Evolutionary conservation across 1,140 invertebrate genomes (phyloP), one percentile per base, ranked within the genome.

Genomic region (Varroa destructor): DNA sequence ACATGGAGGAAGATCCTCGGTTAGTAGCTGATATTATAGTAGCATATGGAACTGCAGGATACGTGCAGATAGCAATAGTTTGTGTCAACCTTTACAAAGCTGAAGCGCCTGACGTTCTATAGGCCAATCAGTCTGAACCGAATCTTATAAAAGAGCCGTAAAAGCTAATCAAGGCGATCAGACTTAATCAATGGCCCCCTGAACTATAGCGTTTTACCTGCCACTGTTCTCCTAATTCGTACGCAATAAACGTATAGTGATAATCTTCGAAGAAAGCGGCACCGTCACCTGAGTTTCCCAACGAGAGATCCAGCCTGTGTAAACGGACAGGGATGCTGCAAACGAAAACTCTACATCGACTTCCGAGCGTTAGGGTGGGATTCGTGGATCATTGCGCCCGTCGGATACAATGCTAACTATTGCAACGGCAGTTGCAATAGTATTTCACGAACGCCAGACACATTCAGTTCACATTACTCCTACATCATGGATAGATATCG

Each of bases 331-430:
- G 61, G 61, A 77, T 95, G 92, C 79, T 94, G 91, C 81, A 91
- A 92, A 76, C 87, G 93, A 79, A 85, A 87, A 40, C 90, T 93
- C 80, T 91, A 89, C 81, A 89, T 95, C 57, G 90, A 86, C 78
- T 95, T 95, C 81, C 87, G 87, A 74, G 86, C 89, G 72, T 84
- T 95, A 14, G 90, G 90, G 72, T 95, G 91, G 91, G 90, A 93
- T 78, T 90, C 93, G 81, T 93, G 90, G 89, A 91, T 96, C 77
- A 92, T 94, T 74, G 90, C 89, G 55, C 91, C 91, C 4, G 79
- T 77, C 71, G 86, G 85, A 57, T 93, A 94, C 81, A 89, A 89
- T 79, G 91, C 91, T n/a, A 93, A 93, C 80, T 94, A 93, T 81
- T 95, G 92, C 80, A 85, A 87, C 76, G 91, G 91, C 61, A 88